Evolutionary conservation across 2,888 invertebrate species (phyloP).

Genomic region (Sarcophaga subvicina): DNA sequence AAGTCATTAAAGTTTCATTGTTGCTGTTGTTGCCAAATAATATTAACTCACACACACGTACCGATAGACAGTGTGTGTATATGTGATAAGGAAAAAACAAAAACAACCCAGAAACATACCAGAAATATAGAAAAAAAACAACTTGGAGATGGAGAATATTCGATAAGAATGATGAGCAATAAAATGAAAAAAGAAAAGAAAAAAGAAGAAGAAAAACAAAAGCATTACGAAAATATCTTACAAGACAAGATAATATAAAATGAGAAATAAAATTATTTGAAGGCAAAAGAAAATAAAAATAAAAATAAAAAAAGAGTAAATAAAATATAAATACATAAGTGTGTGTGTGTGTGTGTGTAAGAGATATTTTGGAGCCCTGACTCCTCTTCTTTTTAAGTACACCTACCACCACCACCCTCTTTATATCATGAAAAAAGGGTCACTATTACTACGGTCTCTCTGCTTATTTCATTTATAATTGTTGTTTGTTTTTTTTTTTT

Average conservation of each 20-base stretch:
- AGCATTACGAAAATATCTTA: neutral
- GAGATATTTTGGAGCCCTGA: too few species aligned
- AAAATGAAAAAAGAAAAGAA: conserved; percentile 5
- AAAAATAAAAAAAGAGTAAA: too few species aligned
- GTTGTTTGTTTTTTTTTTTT: neutral
- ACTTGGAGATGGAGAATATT: conserved; percentile 38
- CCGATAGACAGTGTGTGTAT: neutral
- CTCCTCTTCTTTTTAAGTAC: too few species aligned
- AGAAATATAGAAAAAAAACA: neutral
- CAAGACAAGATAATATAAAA: conserved; percentile 4
- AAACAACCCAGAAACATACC: neutral
- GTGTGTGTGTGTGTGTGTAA: too few species aligned
- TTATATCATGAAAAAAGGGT: too few species aligned
- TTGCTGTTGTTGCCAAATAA: conserved; percentile 2
- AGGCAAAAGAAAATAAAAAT: too few species aligned
- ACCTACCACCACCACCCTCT: too few species aligned
- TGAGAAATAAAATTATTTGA: too few species aligned
- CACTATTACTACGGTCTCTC: neutral
- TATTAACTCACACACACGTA: neutral
- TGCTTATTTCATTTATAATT: neutral
- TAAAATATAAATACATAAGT: too few species aligned
- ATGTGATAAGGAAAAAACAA: neutral
- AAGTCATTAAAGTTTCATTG: conserved; percentile 63
- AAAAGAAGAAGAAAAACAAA: conserved; percentile 18
- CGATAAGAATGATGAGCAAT: conserved; percentile 35